Percentiles rank a stretch among this genome's conserved stretches.
These are phyloP conservation scores for Tineola bisselliella DNA, from an alignment of 2,888 invertebrate genomes.

Conservation along the genomic window DNA sequence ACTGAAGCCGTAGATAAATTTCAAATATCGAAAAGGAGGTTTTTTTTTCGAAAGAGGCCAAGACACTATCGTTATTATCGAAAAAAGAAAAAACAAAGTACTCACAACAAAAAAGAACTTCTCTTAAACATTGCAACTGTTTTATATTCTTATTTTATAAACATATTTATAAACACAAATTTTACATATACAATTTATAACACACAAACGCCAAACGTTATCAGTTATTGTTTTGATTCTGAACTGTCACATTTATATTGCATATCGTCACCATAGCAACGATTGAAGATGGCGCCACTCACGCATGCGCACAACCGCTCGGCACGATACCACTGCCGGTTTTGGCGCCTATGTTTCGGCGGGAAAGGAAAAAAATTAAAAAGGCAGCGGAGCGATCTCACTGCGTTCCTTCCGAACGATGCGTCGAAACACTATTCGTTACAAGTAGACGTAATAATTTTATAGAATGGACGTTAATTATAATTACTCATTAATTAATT, in stretches of 20 bases:
- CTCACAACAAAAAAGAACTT: not conserved
- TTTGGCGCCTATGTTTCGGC: constrained; percentile 44
- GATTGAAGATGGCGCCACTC: constrained; percentile 31
- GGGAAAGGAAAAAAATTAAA: not conserved
- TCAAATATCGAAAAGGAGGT: not conserved
- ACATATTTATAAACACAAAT: not conserved
- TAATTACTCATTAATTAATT: not conserved
- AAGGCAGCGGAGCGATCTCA: not conserved
- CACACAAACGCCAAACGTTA: not conserved
- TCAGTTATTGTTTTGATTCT: constrained; percentile 1
- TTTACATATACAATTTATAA: not conserved
- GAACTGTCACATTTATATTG: constrained; percentile 20
- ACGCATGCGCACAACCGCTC: constrained; percentile 41
- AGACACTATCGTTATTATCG: not conserved
- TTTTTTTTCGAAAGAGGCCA: not conserved
- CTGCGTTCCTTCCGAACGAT: constrained; percentile 7
- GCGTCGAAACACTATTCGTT: constrained; percentile 6
- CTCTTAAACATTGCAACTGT: not conserved
- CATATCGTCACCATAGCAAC: constrained; percentile 46
- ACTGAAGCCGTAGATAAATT: not conserved
- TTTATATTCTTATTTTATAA: not conserved
- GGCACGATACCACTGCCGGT: constrained; percentile 32
- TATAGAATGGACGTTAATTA: not conserved
- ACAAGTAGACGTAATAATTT: not conserved
- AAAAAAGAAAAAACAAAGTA: not conserved